phyloP scores from a whole-genome alignment of 2,113 vertebrate species.

The Tiliqua scincoides region DNA sequence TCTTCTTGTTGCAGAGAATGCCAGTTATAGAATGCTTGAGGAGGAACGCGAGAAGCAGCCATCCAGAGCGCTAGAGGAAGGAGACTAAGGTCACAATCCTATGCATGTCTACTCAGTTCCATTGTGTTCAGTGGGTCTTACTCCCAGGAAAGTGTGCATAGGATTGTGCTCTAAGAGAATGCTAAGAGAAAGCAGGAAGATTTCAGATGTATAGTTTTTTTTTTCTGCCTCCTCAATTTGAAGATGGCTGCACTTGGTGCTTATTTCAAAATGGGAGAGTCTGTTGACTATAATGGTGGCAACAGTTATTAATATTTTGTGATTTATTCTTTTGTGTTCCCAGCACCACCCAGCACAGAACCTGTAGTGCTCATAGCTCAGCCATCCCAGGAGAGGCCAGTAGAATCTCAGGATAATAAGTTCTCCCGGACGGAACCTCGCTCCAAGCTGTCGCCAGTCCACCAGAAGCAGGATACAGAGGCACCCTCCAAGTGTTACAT shows the following conservation, averaged over 20 bases:
- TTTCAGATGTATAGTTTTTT: no score
- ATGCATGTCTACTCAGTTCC: no score
- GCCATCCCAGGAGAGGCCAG: conserved; percentile 44
- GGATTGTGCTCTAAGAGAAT: no score
- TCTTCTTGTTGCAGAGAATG: no score
- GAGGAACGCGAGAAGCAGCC: no score
- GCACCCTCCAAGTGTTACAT: conserved; percentile 89
- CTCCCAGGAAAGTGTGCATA: no score
- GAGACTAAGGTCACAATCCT: no score
- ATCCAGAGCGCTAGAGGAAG: no score
- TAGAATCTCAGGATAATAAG: conserved; percentile 56
- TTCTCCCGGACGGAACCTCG: conserved; percentile 22
- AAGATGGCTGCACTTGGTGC: background rate
- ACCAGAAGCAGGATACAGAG: conserved; percentile 62
- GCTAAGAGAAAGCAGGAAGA: no score
- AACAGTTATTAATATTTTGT: fast-evolving
- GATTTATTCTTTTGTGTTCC: conserved; percentile 18
- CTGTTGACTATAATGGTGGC: background rate
- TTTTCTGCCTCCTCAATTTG: background rate
- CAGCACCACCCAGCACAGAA: conserved; percentile 51
- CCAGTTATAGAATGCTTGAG: no score
- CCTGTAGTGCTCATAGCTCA: conserved; percentile 51
- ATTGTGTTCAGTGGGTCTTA: no score
- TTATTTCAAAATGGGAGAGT: background rate
- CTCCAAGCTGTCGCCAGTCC: conserved; percentile 40